Base-by-base conservation (phyloP, 2,797 vertebrate species). In the Esox lucius region DNA sequence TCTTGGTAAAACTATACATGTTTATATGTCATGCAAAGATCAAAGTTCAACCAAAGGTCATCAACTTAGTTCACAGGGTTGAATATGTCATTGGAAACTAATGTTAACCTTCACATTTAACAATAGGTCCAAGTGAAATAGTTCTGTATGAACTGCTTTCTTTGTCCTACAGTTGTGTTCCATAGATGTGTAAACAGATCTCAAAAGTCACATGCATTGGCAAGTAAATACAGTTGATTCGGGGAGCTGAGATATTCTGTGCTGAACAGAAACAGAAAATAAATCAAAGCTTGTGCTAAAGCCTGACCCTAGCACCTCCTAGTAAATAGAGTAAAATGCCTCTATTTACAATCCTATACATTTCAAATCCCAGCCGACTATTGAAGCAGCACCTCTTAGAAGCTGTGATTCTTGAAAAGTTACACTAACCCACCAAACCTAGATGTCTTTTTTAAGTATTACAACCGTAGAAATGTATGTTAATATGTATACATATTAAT, bases 31-130 rank as follows among this genome's bases (percentile, higher is more conserved):
- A 70, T 39, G 51, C 17, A 59, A 72, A 7, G 35, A 8, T 61
- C 70, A 72, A 68, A 42, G 70, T 16, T 70, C 48, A 33, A 33
- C 75, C 22, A 75, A 79, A 79, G 68, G 77, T 76, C 74, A 78
- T 2, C 2, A 1, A 35, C 1, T 69, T 24, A 61, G n/a, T 8
- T 61, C 56, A 61, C 61, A 61, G 9, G 8, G 2, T 61, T 12
- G 22, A 61, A 61, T 24, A 22, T 24, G 56, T 61, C 56, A 26
- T n/a, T 61, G 24, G 9, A 61, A 61, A 61, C 22, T 26, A 61
- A 61, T 61, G 22, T 61, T 24, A 61, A 24, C 24, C 22, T 4
- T 61, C 11, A 13, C 22, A 61, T 61, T 24, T 3, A 61, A 61
- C 22, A 4, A 24, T 61, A 11, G 11, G n/a, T 13, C 1, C 4